These are phyloP conservation scores for Lophotriccus pileatus DNA, from an alignment of 2,797 vertebrate species.

Conservation along the genomic window DNA sequence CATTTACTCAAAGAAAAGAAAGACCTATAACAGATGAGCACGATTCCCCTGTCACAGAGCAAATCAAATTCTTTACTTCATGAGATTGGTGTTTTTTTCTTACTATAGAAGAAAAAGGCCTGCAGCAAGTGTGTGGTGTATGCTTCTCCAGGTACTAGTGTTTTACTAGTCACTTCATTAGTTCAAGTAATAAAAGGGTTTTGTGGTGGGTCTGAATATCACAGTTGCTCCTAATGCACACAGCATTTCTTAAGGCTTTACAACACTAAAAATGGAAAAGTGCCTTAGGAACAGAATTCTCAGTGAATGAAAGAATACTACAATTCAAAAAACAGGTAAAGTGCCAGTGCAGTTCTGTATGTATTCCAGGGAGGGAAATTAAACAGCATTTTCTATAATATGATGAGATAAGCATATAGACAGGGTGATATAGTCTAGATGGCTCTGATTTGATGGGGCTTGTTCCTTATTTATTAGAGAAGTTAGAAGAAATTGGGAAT, in stretches of 20 bases:
- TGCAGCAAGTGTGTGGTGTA: neutral
- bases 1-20: neutral
- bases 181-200: neutral
- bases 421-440: fast-evolving
- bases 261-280: neutral
- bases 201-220: neutral
- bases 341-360: neutral
- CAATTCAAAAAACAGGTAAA: neutral
- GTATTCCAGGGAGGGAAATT: neutral
- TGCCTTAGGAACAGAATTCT: neutral
- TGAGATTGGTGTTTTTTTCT: fast-evolving
- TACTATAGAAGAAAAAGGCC: neutral
- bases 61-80: neutral
- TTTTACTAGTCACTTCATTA: neutral
- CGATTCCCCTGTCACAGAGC: fast-evolving
- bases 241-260: neutral
- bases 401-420: neutral
- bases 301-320: neutral
- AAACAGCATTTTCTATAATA: neutral
- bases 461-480: neutral
- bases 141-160: neutral
- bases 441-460: neutral
- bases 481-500: neutral
- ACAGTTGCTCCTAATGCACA: neutral
- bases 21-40: neutral